Conservation (phyloP, 2,888 invertebrate genomes). For the Stictocephala bisonia region DNA sequence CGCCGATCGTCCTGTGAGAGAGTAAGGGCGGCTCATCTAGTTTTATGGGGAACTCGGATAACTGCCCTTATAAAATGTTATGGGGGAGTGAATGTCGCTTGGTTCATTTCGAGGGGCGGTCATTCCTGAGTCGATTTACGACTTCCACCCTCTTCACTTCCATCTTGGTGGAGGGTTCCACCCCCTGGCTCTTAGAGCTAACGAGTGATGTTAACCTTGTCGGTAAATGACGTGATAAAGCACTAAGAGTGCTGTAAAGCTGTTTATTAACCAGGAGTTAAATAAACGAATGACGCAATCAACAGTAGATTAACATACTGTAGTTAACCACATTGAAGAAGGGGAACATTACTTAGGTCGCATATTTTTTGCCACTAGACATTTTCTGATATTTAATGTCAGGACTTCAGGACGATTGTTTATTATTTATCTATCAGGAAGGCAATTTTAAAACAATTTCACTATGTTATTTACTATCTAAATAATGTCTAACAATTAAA, state of each 20-base stretch:
- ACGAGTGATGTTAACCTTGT: conserved; percentile 14
- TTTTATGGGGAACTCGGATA: conserved; percentile 9
- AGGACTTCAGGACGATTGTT: no score
- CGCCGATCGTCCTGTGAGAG: background rate
- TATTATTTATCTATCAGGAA: no score
- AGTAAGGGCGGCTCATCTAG: background rate
- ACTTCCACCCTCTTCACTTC: conserved; percentile 40
- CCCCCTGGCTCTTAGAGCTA: conserved; percentile 44
- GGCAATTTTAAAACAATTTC: no score
- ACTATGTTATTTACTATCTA: no score
- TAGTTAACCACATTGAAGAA: no score
- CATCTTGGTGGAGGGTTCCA: conserved; percentile 45
- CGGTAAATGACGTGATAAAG: conserved; percentile 27
- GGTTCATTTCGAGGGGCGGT: conserved; percentile 36
- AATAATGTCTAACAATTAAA: no score
- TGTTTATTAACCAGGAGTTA: conserved; percentile 26
- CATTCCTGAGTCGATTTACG: conserved; percentile 43
- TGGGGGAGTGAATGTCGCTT: conserved; percentile 14
- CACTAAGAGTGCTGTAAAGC: conserved; percentile 19
- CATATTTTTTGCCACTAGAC: no score
- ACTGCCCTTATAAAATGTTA: conserved; percentile 42
- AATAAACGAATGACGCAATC: no score
- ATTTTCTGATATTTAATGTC: no score
- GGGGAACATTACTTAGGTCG: no score
- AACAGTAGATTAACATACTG: no score